Conservation (phyloP, 2,888 invertebrate genomes). For the Pristionchus maxplancki region DNA sequence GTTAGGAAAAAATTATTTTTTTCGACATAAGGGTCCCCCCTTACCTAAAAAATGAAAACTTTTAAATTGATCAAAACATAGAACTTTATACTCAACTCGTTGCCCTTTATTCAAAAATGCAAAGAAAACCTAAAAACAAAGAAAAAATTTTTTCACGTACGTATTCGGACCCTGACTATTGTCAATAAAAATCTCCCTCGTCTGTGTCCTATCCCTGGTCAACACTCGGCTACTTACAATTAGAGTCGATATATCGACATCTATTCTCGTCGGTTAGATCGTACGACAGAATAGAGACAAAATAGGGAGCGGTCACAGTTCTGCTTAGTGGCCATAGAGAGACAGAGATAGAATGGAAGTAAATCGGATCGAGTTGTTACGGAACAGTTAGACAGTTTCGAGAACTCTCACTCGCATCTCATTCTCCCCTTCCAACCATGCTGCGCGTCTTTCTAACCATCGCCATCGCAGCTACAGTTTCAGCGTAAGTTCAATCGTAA, state of each 20-base stretch:
- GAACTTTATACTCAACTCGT: no score
- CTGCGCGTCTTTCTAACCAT: not conserved
- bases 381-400: constrained; percentile 36
- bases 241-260: not conserved
- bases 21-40: no score
- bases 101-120: no score
- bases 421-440: not conserved
- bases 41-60: no score
- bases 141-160: no score
- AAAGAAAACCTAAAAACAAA: no score
- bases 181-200: not conserved
- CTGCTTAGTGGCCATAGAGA: no score
- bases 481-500: not conserved
- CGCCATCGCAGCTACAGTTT: not conserved
- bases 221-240: not conserved
- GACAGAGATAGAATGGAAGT: not conserved
- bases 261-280: not conserved
- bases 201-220: not conserved
- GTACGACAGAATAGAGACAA: not conserved
- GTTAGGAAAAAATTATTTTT: no score
- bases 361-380: constrained; percentile 37
- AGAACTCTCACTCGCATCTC: not conserved
- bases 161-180: not conserved
- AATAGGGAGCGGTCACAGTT: not conserved
- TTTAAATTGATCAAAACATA: no score